Base-by-base conservation (phyloP, 2,888 invertebrate species). In the Aleiodes alternator region DNA sequence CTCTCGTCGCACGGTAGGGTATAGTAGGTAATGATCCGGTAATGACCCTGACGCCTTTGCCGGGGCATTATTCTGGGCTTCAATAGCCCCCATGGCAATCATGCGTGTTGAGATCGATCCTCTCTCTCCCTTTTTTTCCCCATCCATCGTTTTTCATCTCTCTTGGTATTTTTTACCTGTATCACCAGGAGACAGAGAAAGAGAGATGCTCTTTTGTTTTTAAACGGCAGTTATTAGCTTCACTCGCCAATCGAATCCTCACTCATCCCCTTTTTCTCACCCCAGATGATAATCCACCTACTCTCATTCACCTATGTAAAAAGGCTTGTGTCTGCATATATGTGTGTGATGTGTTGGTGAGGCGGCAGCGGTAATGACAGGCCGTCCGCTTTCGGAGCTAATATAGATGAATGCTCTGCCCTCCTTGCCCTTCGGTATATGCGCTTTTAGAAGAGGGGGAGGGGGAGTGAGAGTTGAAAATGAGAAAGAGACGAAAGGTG, bases 331-430 rank as follows among this genome's bases (percentile, higher is more conserved):
- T n/a, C 31, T 48, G 57, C n/a, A 23, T 48, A 12, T 12, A 29
- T 70, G 50, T 51, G n/a, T 70, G 16, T 23, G 43, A 11, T 56
- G 76, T 72, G 34, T 6, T 34, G 78, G 77, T 76, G 76, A 78
- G 81, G 80, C 87, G 88, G 88, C 87, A 84, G 85, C 87, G 89
- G 87, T 89, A 89, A 89, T 89, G 89, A 89, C 89, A 89, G 89
- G 87, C 89, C 89, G 87, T 87, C 85, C 87, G 88, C 87, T 89
- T 86, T 89, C 88, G 89, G 85, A 89, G 89, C 89, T 89, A 89
- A 89, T 89, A 89, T 88, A 89, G 88, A 89, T 88, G 89, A 89
- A 89, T 89, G 89, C 89, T 85, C 87, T 87, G 87, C 87, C 87
- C 87, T 87, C 85, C 85, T 87, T 87, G 87, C 86, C 87, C 87